Conservation (phyloP, 2,113 vertebrate species). For the Hemiprocne comata region DNA sequence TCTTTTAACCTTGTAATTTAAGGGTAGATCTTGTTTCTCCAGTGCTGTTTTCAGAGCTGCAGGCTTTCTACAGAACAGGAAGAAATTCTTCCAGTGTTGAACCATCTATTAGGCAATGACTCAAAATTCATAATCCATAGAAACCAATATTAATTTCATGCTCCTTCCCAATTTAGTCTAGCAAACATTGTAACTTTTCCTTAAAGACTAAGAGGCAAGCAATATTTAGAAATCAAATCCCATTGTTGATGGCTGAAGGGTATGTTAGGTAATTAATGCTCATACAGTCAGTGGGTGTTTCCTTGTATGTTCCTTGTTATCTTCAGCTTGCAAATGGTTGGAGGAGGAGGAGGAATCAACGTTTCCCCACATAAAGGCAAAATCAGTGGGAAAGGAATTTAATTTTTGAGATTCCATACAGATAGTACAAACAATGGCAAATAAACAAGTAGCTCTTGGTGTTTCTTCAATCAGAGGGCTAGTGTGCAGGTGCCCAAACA, state of each 20-base stretch:
- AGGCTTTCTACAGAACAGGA: not conserved
- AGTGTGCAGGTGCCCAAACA: slow-evolving; percentile 63
- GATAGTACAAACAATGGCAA: slow-evolving; percentile 52
- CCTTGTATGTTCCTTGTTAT: not conserved
- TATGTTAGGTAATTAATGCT: not conserved
- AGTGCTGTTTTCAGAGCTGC: not conserved
- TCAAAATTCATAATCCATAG: not conserved
- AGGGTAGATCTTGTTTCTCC: not conserved
- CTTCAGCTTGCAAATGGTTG: not conserved
- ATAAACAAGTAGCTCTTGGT: slow-evolving; percentile 41
- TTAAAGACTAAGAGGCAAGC: not conserved
- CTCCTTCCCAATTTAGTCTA: not conserved
- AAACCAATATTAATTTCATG: not conserved
- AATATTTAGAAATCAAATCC: slow-evolving; percentile 6
- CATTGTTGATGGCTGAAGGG: not conserved
- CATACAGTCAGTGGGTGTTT: not conserved
- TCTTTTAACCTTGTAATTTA: not conserved
- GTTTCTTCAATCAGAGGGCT: slow-evolving; percentile 16
- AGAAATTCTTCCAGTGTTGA: not conserved
- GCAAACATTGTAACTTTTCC: not conserved
- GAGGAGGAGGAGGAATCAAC: slow-evolving; percentile 41
- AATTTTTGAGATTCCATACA: slow-evolving; percentile 64
- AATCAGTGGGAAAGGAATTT: slow-evolving; percentile 65
- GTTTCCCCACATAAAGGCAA: slow-evolving; percentile 34
- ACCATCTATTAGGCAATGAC: not conserved